These are phyloP conservation scores for Drosophila robusta DNA, from an alignment of 2,888 invertebrate genomes.

Conservation along the genomic window DNA sequence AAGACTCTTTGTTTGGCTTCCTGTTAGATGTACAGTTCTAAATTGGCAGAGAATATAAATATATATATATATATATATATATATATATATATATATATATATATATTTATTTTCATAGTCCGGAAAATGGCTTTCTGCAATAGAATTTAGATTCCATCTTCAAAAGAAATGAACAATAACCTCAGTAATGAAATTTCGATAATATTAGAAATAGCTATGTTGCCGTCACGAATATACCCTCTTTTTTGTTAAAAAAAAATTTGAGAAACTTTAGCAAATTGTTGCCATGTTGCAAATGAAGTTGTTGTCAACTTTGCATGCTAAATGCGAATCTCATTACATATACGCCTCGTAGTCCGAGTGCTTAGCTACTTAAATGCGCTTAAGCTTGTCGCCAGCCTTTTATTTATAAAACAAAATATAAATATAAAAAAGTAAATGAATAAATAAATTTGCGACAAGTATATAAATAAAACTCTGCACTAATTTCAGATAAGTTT, in stretches of 20 bases:
- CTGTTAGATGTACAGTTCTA: too few species aligned
- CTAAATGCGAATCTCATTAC: constrained; percentile 20
- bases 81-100: too few species aligned
- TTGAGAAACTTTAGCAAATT: background rate
- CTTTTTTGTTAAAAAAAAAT: background rate
- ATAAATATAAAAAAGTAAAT: background rate
- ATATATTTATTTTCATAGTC: too few species aligned
- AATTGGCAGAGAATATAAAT: too few species aligned
- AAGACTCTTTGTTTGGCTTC: too few species aligned
- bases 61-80: too few species aligned
- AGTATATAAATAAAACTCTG: constrained; percentile 43
- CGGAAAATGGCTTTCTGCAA: too few species aligned
- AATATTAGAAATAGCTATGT: background rate
- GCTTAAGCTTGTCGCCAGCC: background rate
- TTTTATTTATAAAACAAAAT: background rate
- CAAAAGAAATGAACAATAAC: too few species aligned
- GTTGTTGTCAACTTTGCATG: constrained; percentile 1
- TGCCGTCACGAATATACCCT: background rate
- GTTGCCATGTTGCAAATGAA: background rate
- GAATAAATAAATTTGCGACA: constrained; percentile 18
- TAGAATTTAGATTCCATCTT: too few species aligned
- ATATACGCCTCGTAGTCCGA: constrained; percentile 35
- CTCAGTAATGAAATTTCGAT: background rate
- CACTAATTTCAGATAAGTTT: constrained; percentile 48
- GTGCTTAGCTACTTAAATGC: constrained; percentile 2